Evolutionary conservation across 2,888 invertebrate genomes (phyloP).

Genomic region (Blomia tropicalis): DNA sequence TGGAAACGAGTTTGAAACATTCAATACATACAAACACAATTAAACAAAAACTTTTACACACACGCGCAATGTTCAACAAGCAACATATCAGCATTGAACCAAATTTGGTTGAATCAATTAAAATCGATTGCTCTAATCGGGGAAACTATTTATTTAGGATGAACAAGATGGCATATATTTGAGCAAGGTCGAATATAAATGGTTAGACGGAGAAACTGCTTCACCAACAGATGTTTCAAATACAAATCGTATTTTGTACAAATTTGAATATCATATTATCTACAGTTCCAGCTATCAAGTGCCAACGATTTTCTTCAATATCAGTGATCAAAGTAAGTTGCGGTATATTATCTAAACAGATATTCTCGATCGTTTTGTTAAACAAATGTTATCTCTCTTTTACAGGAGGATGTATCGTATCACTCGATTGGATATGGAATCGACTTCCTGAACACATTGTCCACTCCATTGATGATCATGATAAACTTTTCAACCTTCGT

Average conservation of each 20-base stretch:
- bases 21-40: neutral
- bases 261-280: constrained; percentile 36
- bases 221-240: neutral
- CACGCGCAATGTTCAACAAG: neutral
- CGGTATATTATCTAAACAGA: neutral
- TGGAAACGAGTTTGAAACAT: constrained; percentile 23
- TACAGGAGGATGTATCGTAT: neutral
- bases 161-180: constrained; percentile 13
- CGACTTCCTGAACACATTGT: neutral
- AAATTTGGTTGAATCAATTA: neutral
- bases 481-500: constrained; percentile 8
- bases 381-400: neutral
- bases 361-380: neutral
- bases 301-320: constrained; percentile 37
- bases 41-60: constrained; percentile 12
- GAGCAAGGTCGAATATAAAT: neutral
- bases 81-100: neutral
- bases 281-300: constrained; percentile 37
- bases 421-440: constrained; percentile 13
- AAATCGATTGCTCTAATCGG: neutral
- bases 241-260: constrained; percentile 6
- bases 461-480: neutral
- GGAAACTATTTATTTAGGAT: neutral
- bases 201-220: neutral
- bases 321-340: constrained; percentile 31